Base-by-base conservation (phyloP, 2,797 vertebrate genomes). In the Etheostoma perlongum region DNA sequence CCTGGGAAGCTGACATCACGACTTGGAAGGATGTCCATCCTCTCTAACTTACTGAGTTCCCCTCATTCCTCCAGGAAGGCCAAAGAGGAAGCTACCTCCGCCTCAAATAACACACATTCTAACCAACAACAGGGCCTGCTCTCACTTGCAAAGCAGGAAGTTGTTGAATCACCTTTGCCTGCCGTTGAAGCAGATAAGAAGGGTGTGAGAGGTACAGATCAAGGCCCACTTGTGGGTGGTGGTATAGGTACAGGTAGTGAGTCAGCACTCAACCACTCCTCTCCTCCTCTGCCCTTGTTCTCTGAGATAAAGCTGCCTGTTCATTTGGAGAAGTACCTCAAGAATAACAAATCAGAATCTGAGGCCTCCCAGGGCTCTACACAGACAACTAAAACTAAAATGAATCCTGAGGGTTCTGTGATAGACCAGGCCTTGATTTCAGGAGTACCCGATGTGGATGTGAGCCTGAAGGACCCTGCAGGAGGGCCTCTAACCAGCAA, bases 1-100 rank as follows among this genome's bases (percentile, higher is more conserved):
- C 81, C 93, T 13, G 94, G 89, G 16, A 93, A 96, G 74, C 89
- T 94, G 63, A 92, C 94, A 42, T 98, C 97, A 2, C 94, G 97
- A 1, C 95, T 99, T 51, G 96, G 94, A 82, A 96, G 96, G 88
- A 97, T 97, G 53, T 94, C 98, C 0, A 96, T 99, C 67, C 96
- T 99, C 78, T 97, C 97, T 19, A 96, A 93, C 82, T 91, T 99
- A 44, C 85, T 96, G 48, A 95, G 89, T 14, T 84, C 91, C 19
- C 79, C 94, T 30, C 91, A 72, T 0, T 69, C 68, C 13, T 74
- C 79, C 76, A 91, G 89, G 72, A 95, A 79, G 70, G 42, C 3
- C 62, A 33, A 79, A 80, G 67, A 80, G 72, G 88, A 91, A 83
- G 51, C 60, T 48, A n/a, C 76, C 30, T 25, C 78, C 27, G 33